Evolutionary conservation across 2,113 vertebrate species (phyloP).

Genomic region (Larimichthys crocea): DNA sequence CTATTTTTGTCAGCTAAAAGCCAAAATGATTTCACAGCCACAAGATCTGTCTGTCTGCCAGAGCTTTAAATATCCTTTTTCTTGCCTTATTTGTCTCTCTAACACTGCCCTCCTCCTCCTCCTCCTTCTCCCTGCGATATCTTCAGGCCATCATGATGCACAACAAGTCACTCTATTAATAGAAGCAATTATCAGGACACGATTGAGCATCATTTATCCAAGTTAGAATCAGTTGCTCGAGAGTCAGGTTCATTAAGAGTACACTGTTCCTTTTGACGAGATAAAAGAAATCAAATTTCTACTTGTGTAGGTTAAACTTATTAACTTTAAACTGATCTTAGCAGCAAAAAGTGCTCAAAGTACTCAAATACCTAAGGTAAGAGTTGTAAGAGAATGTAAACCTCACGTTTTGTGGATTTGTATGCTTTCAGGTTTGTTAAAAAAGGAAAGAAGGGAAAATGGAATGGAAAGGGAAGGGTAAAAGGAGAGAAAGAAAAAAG

Average conservation of each 20-base stretch:
- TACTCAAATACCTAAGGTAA: background rate
- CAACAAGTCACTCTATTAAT: slow-evolving; percentile 67
- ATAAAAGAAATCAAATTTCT: too few relatives aligned
- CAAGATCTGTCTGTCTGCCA: slow-evolving; percentile 38
- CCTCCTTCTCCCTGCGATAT: background rate
- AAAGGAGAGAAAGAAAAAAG: background rate
- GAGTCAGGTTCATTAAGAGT: slow-evolving; percentile 38
- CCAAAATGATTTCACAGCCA: slow-evolving; percentile 55
- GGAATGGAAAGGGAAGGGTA: background rate
- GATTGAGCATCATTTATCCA: slow-evolving; percentile 47
- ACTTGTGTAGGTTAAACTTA: background rate
- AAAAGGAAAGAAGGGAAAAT: background rate
- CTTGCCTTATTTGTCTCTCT: slow-evolving; percentile 30
- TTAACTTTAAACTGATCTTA: background rate
- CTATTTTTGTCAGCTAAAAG: slow-evolving; percentile 70
- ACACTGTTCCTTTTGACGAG: background rate
- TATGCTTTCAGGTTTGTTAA: background rate
- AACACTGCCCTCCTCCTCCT: background rate
- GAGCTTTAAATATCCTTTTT: slow-evolving; percentile 68
- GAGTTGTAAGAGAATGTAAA: background rate
- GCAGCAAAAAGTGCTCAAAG: background rate
- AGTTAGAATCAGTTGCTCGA: slow-evolving; percentile 33
- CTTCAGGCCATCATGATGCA: slow-evolving; percentile 50
- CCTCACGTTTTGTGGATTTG: background rate
- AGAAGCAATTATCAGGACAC: slow-evolving; percentile 64